Evolutionary conservation across 2,113 vertebrate species (phyloP), one percentile per base, ranked within the genome.

Genomic region (Leucosticte australis): DNA sequence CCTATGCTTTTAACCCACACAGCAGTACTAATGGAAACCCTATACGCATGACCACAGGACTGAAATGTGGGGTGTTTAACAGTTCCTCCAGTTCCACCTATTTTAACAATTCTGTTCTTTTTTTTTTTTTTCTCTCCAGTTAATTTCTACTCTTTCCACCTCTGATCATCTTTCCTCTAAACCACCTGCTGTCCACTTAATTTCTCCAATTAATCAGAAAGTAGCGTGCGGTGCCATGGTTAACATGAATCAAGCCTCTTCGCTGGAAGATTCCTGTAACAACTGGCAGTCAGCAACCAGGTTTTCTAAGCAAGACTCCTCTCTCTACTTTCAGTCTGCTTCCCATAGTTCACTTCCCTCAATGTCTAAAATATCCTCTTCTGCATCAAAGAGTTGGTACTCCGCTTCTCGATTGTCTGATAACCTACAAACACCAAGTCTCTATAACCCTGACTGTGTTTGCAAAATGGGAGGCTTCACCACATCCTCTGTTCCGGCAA

Each of bases 91-190:
- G 44, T 90, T 90, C 87, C 52, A 68, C 69, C 92, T 94, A 13
- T 95, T 90, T 94, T 98, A 98, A 97, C 76, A 89, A 96, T 81
- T 95, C 92, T 96, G 83, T 97, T 77, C 97, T 96, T 59, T 98
- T 50, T 97, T 97, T 91, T 97, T 97, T 96, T 97, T 97, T 96
- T 81, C 86, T 97, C 93, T 97, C 98, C 87, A 98, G 98, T 97
- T 97, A 96, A 97, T 97, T 96, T 96, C 97, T 97, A 59, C 97
- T 98, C 90, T 97, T 97, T 96, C 97, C 96, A 83, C 96, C 87
- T 97, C 96, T 97, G 98, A 87, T 96, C 98, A 97, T 95, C 97
- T 96, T 96, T 97, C 97, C 97, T 94, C 96, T 98, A 98, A 97
- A 97, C 65, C 96, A 96, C 96, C 97, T 97, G 94, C 97, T 97